Base-by-base conservation (phyloP, 1,140 invertebrate genomes). In the Araneus ventricosus region DNA sequence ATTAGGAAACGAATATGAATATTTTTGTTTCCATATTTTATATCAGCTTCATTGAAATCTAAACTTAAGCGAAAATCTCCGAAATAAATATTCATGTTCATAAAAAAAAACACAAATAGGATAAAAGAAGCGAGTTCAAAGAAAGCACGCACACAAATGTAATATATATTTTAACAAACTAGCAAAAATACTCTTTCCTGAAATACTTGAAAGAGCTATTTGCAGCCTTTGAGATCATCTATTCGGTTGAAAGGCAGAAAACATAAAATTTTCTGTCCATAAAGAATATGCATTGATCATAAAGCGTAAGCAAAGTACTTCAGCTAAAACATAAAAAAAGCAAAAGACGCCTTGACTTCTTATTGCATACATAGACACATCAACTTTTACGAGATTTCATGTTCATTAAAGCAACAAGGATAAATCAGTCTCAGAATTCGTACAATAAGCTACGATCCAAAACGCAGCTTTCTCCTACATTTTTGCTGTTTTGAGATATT, bases 381-480 rank as follows among this genome's bases (percentile, higher is more conserved):
- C 70, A 75, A 34, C 70, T 75, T 75, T 75, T 75, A 75, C 30
- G 70, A 75, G 70, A 34, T 75, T 75, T 75, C 10, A 75, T 37
- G 70, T 75, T 75, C 30, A 75, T 75, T 75, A 75, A 75, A 75
- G 70, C 14, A 37, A 75, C 34, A 75, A 20, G 17, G 4, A 75
- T 75, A 75, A 75, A 75, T 75, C 30, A 75, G 27, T 75, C 30
- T 34, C 22, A 7, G 20, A 17, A 4, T 20, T 37, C 5, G 17
- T 34, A 34, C 70, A 22, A 75, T 75, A 75, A 75, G 14, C 20
- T 34, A 34, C 70, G 70, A 75, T 75, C 17, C 34, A 75, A 34
- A 67, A 20, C n/a, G 5, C 20, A n/a, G 59, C 24, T 63, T 63
- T 63, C 20, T 63, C 6, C 2, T 0, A 1, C n/a, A 17, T 1